Evolutionary conservation across 2,888 invertebrate species (phyloP).

Genomic region (Pyrrhia umbra): DNA sequence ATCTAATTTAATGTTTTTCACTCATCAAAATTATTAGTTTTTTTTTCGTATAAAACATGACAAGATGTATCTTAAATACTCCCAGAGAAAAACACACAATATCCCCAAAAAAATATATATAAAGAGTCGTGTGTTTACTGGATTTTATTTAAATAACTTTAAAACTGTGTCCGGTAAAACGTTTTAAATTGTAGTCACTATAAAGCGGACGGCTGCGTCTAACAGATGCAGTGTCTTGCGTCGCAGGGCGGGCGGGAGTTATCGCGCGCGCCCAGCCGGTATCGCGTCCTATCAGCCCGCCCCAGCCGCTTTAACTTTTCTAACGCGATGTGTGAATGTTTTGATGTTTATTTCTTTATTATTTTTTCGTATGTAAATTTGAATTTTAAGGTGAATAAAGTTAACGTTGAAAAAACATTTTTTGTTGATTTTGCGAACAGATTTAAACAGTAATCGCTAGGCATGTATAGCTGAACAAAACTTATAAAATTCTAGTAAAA

Average conservation of each 20-base stretch:
- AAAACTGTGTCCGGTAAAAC: slow-evolving; percentile 15
- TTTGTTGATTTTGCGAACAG: too few relatives aligned
- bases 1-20: too few relatives aligned
- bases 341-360: slow-evolving; percentile 63
- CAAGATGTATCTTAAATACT: too few relatives aligned
- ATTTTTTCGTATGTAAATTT: slow-evolving; percentile 7
- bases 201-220: slow-evolving; percentile 56
- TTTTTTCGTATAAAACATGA: too few relatives aligned
- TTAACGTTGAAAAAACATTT: neutral
- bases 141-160: neutral
- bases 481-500: too few relatives aligned
- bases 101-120: too few relatives aligned
- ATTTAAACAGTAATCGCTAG: too few relatives aligned
- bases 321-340: slow-evolving; percentile 68
- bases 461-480: too few relatives aligned
- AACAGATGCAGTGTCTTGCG: slow-evolving; percentile 65
- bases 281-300: slow-evolving; percentile 73
- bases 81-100: too few relatives aligned
- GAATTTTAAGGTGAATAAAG: neutral
- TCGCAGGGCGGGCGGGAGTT: slow-evolving; percentile 68
- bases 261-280: slow-evolving; percentile 77
- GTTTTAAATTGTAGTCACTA: slow-evolving; percentile 11
- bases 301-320: slow-evolving; percentile 75
- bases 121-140: too few relatives aligned
- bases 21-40: too few relatives aligned